Evolutionary conservation across 2,797 vertebrate genomes (phyloP).

Genomic region (Micrastur ruficollis): DNA sequence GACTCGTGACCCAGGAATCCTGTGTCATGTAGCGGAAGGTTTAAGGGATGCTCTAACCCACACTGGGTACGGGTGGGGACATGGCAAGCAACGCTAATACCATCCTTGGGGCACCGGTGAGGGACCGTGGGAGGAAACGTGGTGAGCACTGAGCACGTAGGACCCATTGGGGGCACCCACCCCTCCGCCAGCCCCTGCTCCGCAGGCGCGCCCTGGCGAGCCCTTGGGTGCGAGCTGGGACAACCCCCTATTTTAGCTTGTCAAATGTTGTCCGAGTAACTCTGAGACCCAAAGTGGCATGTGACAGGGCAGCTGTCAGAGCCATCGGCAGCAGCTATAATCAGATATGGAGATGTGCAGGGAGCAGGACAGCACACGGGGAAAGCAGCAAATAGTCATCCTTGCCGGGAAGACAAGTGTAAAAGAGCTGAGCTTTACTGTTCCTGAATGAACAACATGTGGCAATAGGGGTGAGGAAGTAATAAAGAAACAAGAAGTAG

Average conservation of each 20-base stretch:
- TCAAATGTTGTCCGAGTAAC: neutral
- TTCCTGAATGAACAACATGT: neutral
- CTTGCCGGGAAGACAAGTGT: too few relatives aligned
- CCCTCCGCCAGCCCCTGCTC: neutral
- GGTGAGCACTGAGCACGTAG: fast-evolving
- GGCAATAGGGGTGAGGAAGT: neutral
- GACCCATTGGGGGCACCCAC: fast-evolving
- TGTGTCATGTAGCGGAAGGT: neutral
- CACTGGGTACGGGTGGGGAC: neutral
- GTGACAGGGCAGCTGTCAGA: neutral
- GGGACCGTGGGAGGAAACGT: fast-evolving
- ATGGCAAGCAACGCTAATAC: neutral
- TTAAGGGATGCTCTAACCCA: neutral
- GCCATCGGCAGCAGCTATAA: neutral
- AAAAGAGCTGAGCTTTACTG: neutral
- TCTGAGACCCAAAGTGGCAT: neutral
- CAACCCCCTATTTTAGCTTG: neutral
- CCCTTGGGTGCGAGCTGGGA: neutral
- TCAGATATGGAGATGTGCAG: neutral
- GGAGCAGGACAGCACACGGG: neutral
- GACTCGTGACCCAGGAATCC: neutral
- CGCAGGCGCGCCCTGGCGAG: too few relatives aligned
- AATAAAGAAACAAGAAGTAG: neutral
- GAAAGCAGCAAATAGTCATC: neutral
- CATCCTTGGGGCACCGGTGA: neutral